Conservation (phyloP, 2,113 vertebrate species). For the Cairina moschata region DNA sequence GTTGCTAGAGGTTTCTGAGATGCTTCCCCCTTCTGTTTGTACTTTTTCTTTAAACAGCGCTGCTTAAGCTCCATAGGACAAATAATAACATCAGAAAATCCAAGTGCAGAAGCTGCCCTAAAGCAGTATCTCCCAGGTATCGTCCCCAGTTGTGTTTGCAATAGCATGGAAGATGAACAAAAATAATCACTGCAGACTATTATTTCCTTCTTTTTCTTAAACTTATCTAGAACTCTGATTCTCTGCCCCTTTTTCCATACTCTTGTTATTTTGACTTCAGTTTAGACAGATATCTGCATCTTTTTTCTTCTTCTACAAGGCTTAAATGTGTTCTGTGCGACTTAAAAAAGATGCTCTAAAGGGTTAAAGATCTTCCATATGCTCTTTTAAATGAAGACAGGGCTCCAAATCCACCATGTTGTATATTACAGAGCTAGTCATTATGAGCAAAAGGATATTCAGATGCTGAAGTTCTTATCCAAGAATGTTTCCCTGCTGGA, state of each 20-base stretch:
- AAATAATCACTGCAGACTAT: not conserved
- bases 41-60: not conserved
- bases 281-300: not conserved
- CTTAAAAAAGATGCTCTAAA: not conserved
- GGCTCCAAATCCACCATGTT: not conserved
- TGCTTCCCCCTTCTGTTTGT: not conserved
- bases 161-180: not conserved
- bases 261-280: not conserved
- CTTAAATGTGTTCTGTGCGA: not conserved
- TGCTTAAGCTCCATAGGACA: not conserved
- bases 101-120: not conserved
- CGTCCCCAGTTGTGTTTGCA: not conserved
- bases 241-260: not conserved
- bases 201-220: not conserved
- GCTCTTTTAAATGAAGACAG: not conserved
- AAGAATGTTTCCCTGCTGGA: slow-evolving; percentile 52
- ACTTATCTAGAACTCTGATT: not conserved
- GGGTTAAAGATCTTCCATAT: not conserved
- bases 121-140: not conserved
- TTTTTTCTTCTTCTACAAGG: not conserved
- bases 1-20: not conserved
- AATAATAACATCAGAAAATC: not conserved
- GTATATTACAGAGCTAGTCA: not conserved
- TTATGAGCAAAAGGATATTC: slow-evolving; percentile 1
- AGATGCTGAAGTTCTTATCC: slow-evolving; percentile 17